These are phyloP conservation scores for Centroberyx gerrardi DNA, from an alignment of 2,797 vertebrate genomes.

Conservation along the genomic window DNA sequence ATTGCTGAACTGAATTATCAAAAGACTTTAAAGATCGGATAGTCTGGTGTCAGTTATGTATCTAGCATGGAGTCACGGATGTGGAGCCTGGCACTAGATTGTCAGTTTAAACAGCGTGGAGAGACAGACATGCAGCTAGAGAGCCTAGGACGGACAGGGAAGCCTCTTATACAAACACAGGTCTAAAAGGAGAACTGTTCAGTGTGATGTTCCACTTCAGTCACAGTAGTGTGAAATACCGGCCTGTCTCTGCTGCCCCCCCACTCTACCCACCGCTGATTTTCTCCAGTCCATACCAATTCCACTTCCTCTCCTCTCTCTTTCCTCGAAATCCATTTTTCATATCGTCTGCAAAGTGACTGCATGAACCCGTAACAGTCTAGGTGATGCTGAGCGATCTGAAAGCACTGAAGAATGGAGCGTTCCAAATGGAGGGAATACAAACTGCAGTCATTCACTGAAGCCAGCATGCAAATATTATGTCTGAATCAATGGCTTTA, in stretches of 20 bases:
- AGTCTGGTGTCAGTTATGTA: conserved; percentile 28
- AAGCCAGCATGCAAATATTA: conserved; percentile 9
- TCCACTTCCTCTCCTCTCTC: conserved; percentile 16
- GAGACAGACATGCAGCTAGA: conserved; percentile 39
- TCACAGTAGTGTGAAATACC: conserved; percentile 71
- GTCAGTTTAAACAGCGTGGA: conserved; percentile 59
- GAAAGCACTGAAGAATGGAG: not conserved
- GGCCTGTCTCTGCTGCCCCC: conserved; percentile 17
- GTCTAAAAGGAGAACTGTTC: conserved; percentile 36
- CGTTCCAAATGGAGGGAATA: not conserved
- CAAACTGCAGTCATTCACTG: not conserved
- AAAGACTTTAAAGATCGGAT: conserved; percentile 22
- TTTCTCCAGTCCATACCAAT: conserved; percentile 20
- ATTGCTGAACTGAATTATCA: not conserved
- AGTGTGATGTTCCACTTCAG: conserved; percentile 47
- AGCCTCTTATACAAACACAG: conserved; percentile 57
- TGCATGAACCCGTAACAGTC: not conserved
- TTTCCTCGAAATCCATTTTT: not conserved
- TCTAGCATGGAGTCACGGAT: conserved; percentile 30
- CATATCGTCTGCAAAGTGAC: not conserved
- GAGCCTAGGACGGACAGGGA: conserved; percentile 16
- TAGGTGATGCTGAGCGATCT: not conserved
- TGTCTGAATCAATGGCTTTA: conserved; percentile 12
- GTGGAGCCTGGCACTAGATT: conserved; percentile 47
- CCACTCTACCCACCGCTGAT: not conserved